Base-by-base conservation (phyloP, 2,113 vertebrate species). In the Clarias batrachus region DNA sequence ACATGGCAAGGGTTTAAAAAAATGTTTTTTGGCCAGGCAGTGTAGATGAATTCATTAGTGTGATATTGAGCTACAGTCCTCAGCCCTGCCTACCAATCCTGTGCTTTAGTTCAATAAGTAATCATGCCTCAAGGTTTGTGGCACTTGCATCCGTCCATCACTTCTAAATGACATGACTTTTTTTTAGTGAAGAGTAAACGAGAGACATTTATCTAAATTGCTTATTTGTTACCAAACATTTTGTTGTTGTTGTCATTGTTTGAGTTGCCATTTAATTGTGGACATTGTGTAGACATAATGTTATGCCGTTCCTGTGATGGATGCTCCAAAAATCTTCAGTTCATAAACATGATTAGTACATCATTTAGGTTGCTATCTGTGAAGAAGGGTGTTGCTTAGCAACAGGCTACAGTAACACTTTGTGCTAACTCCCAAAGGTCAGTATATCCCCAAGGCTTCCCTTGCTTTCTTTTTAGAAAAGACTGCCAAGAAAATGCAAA, bases 101-200 rank as follows among this genome's bases (percentile, higher is more conserved):
- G n/a, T 12, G 48, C 25, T 37, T 30, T 62, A 57, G 65, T 60
- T 84, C 65, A 83, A 86, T 65, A 83, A 79, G 56, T 66, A 65
- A 83, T 83, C 77, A 74, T 25, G 30, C 86, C 77, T 63, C 11
- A 30, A 78, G 63, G 62, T 70, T 60, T 33, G 10, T 56, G 25
- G 10, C 9, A 10, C 48, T 41, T 6, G 73, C 81, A 76, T 76
- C 54, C 76, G 56, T 59, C 54, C 48, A 33, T 48, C 83, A 19
- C 57, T 88, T 83, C 57, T 70, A 71, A 84, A 81, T 88, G 87
- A 85, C 87, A 71, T 90, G 83, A 89, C 89, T 87, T 86, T 89
- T 89, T 48, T 41, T 1, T 62, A 41, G 70, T 52, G 12, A 71
- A 62, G 54, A 30, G 5, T 14, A n/a, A 86, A 17, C 3, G 57